Base-by-base conservation (phyloP, 2,797 vertebrate species). In the Chiroxiphia lanceolata region DNA sequence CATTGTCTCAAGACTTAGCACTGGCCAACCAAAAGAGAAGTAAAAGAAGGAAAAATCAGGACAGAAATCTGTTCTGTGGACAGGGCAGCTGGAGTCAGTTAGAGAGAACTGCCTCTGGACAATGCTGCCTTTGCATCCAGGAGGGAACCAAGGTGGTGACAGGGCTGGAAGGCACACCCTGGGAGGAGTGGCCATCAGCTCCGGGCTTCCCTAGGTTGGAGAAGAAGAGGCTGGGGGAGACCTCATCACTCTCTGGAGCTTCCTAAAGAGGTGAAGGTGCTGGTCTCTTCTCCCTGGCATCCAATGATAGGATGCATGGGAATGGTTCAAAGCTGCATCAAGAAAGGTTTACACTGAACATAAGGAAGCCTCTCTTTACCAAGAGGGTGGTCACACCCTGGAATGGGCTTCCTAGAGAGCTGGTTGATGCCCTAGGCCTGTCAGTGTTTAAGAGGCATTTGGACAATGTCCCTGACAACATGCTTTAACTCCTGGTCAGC, bases 301-400 rank as follows among this genome's bases (percentile, higher is more conserved):
- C 22, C 59, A 80, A 50, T 1, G 5, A 29, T 0, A 64, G 26
- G 15, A 22, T 13, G 3, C 0, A 0, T 2, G 27, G 75, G 74
- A 84, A 69, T 7, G 21, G 12, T 19, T 69, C 70, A 61, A 54
- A 82, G 45, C 31, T n/a, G 23, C 8, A 1, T 22, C 40, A 42
- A 23, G 40, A 21, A 19, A 87, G 31, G 36, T 38, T 84, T 19
- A 84, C 25, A 44, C 1, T 23, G 61, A 40, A 51, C 29, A 17
- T 10, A 1, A 59, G 26, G 78, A 84, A 69, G 17, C 17, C n/a
- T 42, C 40, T 90, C 36, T 51, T 42, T 19, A 40, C 33, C 3
- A 2, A 45, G 26, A 87, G 21, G 14, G 15, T 26, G 47, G 40
- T 65, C 31, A 81, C 16, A 60, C 5, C 10, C 51, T 40, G 27